A percentile compares a stretch with the other conserved stretches of the same genome.
Evolutionary conservation across 1,140 invertebrate genomes (phyloP).

Genomic region (Drosophila rhopaloa): DNA sequence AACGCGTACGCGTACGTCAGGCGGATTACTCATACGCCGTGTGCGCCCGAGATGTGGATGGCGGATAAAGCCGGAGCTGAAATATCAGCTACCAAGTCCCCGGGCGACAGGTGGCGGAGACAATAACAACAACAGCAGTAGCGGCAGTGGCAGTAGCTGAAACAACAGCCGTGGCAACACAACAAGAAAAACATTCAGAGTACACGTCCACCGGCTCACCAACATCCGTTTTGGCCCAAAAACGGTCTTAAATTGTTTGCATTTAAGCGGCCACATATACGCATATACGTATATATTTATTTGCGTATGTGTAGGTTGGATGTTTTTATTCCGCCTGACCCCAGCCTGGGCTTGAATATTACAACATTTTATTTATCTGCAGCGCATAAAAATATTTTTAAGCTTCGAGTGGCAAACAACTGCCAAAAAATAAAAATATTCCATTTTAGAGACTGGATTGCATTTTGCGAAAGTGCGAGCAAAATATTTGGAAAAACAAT

Average conservation of each 20-base stretch:
- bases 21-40: constrained; percentile 61
- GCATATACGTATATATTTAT: not conserved
- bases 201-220: constrained; percentile 21
- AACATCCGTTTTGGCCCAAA: constrained; percentile 29
- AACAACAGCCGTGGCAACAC: constrained; percentile 30
- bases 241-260: constrained; percentile 48
- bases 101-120: constrained; percentile 68
- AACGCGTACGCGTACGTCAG: constrained; percentile 31
- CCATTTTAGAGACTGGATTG: constrained; percentile 16
- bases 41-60: constrained; percentile 24
- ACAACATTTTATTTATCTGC: constrained; percentile 62
- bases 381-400: constrained; percentile 49
- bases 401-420: constrained; percentile 18
- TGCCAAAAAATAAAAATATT: constrained; percentile 23
- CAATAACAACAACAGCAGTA: constrained; percentile 30
- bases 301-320: constrained; percentile 12
- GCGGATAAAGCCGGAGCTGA: constrained; percentile 49
- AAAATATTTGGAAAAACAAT: constrained; percentile 23
- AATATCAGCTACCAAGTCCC: constrained; percentile 66
- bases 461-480: constrained; percentile 3
- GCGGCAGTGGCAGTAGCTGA: constrained; percentile 16
- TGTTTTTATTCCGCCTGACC: constrained; percentile 39
- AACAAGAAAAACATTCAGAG: constrained; percentile 29
- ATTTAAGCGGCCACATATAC: constrained; percentile 49
- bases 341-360: constrained; percentile 12